Base-by-base conservation (phyloP, 1,140 invertebrate species). In the Contarinia nasturtii region DNA sequence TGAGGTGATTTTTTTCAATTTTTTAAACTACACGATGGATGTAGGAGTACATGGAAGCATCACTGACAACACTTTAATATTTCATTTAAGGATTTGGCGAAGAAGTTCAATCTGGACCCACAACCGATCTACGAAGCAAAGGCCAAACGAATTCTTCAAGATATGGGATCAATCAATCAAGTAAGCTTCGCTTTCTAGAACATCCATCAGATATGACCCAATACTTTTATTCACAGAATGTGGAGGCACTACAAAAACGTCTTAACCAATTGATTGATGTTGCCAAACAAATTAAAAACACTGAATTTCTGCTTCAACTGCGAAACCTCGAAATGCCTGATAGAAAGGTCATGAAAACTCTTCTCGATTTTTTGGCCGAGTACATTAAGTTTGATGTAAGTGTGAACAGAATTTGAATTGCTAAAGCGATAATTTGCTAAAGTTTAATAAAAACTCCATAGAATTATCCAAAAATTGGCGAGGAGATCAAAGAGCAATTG, bases 81-180 rank as follows among this genome's bases (percentile, higher is more conserved):
- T 34, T 34, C 33, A 14, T n/a, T 46, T 12, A 38, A 48, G 41
- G 54, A 56, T 17, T 63, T 61, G 44, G 59, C 57, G 14, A 53
- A 50, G 5, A 56, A 63, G 50, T 62, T 61, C 41, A 58, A 62
- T 36, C 45, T 64, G n/a, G 57, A 57, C 27, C 33, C 61, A 19
- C 61, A 63, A 43, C 61, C 59, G 1, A 57, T 64, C 19, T 61
- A 54, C 20, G 57, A 64, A 38, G 61, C 60, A 14, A 63, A 53
- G 43, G 58, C 59, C 7, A 64, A 58, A 45, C 53, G 55, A 8
- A 52, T 61, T 14, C 49, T 64, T 2, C 33, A 61, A 0, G 58
- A 60, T 21, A 49, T 64, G 8, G 54, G 53, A 45, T 54, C 50
- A 44, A 45, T 49, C 1, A 51, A 49, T 43, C 42, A 47, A 27